Evolutionary conservation across 1,140 invertebrate genomes (phyloP), one percentile per base, ranked within the genome.

Genomic region (Saccostrea cuccullata): DNA sequence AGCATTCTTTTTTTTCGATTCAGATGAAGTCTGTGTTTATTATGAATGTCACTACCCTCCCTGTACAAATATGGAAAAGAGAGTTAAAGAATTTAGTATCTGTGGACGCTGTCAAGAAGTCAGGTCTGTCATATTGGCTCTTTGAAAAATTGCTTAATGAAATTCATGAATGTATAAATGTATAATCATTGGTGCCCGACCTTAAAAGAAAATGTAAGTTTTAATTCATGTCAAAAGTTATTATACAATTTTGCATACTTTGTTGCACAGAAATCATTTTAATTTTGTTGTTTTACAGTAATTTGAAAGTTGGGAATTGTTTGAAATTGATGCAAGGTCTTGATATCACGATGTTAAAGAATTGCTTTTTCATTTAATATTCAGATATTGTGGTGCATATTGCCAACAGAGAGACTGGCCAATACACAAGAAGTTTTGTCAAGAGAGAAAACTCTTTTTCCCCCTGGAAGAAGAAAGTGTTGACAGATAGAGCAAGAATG

Each of bases 41-140:
- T 96, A 95, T 92, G 96, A 96, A 91, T 96, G 96, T 90, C 96
- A 96, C 89, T 96, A 96, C 92, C 95, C 96, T 17, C 96, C 96
- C 0, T 96, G 96, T 92, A 96, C 95, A 11, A 95, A 95, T 47
- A 96, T 96, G 91, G 96, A 96, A 91, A 94, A 94, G 89, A 95
- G 96, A 88, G 93, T 96, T 4, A 90, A 96, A 82, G 95, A 96
- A 89, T 96, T 96, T 92, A 96, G 95, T 90, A 96, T 96, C 91
- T 96, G 96, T 94, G 96, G 96, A 8, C 89, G 96, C 84, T 96
- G 96, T 91, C 96, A 96, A 91, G 95, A 92, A 90, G 92, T 94
- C 85, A 93, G 94, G 94, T 94, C 82, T 67, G 89, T 84, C 12
- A 30, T 17, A 47, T 6, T 47, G 9, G 5, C 47, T 47, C 47